Conservation (phyloP, 2,113 vertebrate genomes). For the Thinocorus orbignyianus region DNA sequence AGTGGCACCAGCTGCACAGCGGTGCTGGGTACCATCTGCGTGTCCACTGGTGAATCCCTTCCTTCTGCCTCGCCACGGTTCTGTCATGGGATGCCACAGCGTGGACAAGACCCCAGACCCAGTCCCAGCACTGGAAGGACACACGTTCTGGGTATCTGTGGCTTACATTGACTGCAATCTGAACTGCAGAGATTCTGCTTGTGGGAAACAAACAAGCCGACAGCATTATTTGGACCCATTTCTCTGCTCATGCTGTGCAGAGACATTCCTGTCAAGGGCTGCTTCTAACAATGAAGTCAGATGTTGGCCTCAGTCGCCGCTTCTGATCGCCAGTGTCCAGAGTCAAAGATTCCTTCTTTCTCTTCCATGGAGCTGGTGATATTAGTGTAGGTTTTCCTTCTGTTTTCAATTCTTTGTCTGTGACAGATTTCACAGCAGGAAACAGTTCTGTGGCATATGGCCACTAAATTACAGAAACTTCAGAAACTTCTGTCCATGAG, state of each 20-base stretch:
- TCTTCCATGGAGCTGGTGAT: slow-evolving; percentile 33
- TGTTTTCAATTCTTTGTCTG: slow-evolving; percentile 66
- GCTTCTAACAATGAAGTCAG: background rate
- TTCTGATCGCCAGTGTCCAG: background rate
- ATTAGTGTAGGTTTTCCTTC: slow-evolving; percentile 66
- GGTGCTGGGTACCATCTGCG: background rate
- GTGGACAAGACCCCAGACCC: fast-evolving
- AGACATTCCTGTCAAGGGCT: background rate
- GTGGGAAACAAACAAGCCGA: background rate
- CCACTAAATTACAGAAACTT: slow-evolving; percentile 73
- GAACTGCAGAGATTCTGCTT: background rate
- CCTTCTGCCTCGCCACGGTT: background rate
- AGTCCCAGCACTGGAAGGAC: background rate
- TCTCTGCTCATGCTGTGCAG: background rate
- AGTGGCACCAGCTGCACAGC: background rate
- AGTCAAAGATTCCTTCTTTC: background rate
- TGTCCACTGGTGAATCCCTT: fast-evolving
- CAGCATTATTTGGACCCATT: background rate
- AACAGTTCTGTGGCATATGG: slow-evolving; percentile 72
- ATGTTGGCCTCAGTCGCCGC: background rate
- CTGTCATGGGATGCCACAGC: fast-evolving
- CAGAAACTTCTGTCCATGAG: slow-evolving; percentile 73
- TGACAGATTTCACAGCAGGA: slow-evolving; percentile 77
- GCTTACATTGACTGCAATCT: fast-evolving
- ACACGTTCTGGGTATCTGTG: fast-evolving